Base-by-base conservation (phyloP, 1,140 invertebrate genomes). In the Melitaea cinxia region DNA sequence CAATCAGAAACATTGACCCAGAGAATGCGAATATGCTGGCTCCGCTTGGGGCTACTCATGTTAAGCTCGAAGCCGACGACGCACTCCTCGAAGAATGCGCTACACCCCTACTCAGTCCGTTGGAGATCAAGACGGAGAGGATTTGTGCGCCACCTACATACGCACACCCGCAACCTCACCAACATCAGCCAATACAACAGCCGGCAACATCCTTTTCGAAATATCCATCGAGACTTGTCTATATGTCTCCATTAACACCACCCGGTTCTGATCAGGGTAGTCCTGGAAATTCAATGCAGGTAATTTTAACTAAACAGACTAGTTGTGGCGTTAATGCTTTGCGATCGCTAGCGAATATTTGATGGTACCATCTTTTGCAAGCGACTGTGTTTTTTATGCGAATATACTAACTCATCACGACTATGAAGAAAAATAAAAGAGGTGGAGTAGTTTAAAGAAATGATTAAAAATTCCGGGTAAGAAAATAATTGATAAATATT, bases 11-110 rank as follows among this genome's bases (percentile, higher is more conserved):
- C 84, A 94, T 97, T 69, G 96, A 97, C 82, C 96, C 96, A 12
- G 96, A 96, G 82, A 96, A 96, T 81, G 95, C 96, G n/a, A 95
- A 96, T 80, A 96, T 97, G 95, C 90, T 97, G 67, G 95, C 93
- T 35, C 92, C 82, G 56, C 91, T 78, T 79, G 91, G 85, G 10
- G 84, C 91, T 17, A 91, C 93, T 7, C 94, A 94, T 80, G 94
- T 96, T 64, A 96, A 96, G 81, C 92, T 96, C 76, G 95, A 96
- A 82, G 93, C 94, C 35, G 94, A 95, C 50, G 95, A 96, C 65
- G 93, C 93, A 65, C 82, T 92, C 65, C 79, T 92, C 67, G 82
- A 91, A 77, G 73, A 89, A 77, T 82, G 93, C 93, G 72, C 91
- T 86, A 82, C 93, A 12, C 94, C 94, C 57, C 91, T 95, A 19